Percentiles rank a stretch among this genome's conserved stretches.
Evolutionary conservation across 2,797 vertebrate genomes (phyloP).

Genomic region (Gymnoscopelus microlampas): DNA sequence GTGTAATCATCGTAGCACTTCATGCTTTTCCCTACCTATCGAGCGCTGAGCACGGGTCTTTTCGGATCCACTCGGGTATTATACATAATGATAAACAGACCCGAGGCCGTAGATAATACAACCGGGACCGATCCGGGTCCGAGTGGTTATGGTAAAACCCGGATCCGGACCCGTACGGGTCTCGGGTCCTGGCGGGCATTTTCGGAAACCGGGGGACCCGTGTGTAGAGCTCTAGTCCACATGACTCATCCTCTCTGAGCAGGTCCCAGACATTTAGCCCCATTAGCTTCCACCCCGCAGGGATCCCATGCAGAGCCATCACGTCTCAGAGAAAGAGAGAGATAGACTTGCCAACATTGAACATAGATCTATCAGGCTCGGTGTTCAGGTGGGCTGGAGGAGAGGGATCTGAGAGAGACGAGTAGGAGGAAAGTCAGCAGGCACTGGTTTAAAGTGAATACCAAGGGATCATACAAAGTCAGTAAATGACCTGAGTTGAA

Average conservation of each 20-base stretch:
- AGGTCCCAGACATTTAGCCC: background rate
- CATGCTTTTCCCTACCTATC: too few relatives aligned
- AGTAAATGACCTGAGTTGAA: background rate
- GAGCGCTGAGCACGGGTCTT: too few relatives aligned
- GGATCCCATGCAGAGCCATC: background rate
- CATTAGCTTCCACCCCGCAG: background rate
- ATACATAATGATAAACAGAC: too few relatives aligned
- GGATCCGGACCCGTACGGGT: too few relatives aligned
- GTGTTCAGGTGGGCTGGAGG: background rate
- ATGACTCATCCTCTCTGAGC: background rate
- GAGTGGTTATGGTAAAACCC: too few relatives aligned
- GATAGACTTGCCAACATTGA: background rate
- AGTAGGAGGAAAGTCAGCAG: background rate
- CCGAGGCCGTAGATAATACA: too few relatives aligned
- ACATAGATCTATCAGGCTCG: background rate
- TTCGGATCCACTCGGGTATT: too few relatives aligned
- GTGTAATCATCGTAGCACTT: too few relatives aligned
- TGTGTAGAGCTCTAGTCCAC: too few relatives aligned
- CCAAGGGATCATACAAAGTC: background rate
- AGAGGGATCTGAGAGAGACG: background rate
- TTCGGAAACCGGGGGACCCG: background rate
- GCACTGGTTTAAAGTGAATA: background rate
- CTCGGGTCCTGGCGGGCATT: too few relatives aligned
- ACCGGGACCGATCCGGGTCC: too few relatives aligned
- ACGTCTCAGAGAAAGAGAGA: background rate